phyloP scores from a whole-genome alignment of 2,113 vertebrate genomes.

The Anolis sagrei region DNA sequence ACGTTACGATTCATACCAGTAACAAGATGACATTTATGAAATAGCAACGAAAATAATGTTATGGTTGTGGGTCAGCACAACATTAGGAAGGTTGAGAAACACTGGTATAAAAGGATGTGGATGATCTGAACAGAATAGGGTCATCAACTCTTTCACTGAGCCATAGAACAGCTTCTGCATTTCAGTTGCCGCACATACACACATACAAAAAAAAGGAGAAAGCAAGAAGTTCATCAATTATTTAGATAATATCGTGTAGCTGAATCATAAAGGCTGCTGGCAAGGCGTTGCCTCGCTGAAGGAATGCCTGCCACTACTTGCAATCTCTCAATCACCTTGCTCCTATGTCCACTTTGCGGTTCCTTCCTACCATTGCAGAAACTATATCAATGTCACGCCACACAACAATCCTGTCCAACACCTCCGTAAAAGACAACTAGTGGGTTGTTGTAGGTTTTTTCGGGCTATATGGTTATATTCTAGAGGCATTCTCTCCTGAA shows the following conservation, averaged over 20 bases:
- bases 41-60: too few species aligned
- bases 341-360: background rate
- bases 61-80: too few species aligned
- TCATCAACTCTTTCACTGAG: background rate
- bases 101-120: background rate
- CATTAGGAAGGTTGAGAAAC: too few species aligned
- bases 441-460: too few species aligned
- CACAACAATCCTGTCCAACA: background rate
- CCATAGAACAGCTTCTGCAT: background rate
- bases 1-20: too few species aligned
- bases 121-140: background rate
- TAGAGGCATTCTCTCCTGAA: too few species aligned
- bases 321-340: background rate
- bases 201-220: background rate
- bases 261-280: background rate
- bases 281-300: background rate
- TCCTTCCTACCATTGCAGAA: background rate
- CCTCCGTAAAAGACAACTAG: background rate
- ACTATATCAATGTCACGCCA: background rate
- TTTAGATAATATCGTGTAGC: background rate
- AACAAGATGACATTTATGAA: too few species aligned
- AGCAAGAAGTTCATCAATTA: background rate
- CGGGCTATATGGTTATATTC: too few species aligned
- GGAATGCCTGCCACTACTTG: background rate
- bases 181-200: background rate